These are phyloP conservation scores for Nixonia krombeini DNA, from an alignment of 1,140 invertebrate species.

Conservation along the genomic window DNA sequence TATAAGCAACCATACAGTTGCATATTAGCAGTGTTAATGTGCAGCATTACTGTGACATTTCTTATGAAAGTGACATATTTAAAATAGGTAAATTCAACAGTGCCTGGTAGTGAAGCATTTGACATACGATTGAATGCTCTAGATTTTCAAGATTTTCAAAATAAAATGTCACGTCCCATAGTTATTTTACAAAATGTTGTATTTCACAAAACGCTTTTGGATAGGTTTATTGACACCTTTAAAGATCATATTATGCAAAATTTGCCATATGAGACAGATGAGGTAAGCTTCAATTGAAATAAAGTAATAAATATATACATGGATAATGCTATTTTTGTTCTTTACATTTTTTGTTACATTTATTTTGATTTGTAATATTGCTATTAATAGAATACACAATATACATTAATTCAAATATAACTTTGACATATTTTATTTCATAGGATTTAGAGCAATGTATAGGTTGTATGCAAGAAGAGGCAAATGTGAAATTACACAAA, in stretches of 20 bases:
- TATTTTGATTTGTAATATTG: constrained; percentile 3
- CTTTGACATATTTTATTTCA: too few relatives aligned
- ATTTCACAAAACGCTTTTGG: constrained; percentile 84
- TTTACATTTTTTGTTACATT: constrained; percentile 11
- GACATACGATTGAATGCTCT: constrained; percentile 82
- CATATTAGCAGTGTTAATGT: too few relatives aligned
- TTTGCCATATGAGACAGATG: constrained; percentile 76
- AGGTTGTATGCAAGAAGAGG: constrained; percentile 85
- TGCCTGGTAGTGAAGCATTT: constrained; percentile 74
- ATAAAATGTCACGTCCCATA: constrained; percentile 81
- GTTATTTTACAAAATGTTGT: constrained; percentile 82
- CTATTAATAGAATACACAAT: too few relatives aligned
- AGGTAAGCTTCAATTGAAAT: too few relatives aligned
- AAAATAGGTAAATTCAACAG: constrained; percentile 75
- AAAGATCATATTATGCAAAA: constrained; percentile 82
- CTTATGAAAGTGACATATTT: too few relatives aligned
- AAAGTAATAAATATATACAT: too few relatives aligned
- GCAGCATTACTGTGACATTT: too few relatives aligned
- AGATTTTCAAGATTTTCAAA: constrained; percentile 85
- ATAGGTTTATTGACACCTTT: constrained; percentile 88
- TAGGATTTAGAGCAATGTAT: constrained; percentile 87
- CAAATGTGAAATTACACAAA: constrained; percentile 87
- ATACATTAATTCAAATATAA: too few relatives aligned
- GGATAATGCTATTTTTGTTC: too few relatives aligned
- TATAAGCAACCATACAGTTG: too few relatives aligned